A percentile compares a stretch with the other conserved stretches of the same genome.
phyloP scores from a whole-genome alignment of 1,140 invertebrate species.

The Eriosoma lanigerum region DNA sequence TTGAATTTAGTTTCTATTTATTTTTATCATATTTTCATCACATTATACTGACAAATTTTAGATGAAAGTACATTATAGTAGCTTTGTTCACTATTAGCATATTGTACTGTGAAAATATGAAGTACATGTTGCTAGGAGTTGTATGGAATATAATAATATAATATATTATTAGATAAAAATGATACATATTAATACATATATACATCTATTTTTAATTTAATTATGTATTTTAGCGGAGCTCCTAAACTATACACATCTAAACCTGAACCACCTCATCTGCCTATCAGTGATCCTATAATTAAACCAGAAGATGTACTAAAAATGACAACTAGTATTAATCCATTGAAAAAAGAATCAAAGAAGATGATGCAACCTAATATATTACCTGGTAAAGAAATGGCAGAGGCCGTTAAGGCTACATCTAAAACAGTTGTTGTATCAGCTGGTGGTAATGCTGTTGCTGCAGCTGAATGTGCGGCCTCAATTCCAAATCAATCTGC shows the following conservation, averaged over 20 bases:
- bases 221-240: conserved; percentile 55
- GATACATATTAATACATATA: too few relatives aligned
- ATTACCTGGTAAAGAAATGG: conserved; percentile 54
- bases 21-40: too few relatives aligned
- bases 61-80: too few relatives aligned
- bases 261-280: conserved; percentile 53
- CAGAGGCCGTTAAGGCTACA: conserved; percentile 54
- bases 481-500: conserved; percentile 54
- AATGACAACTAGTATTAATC: conserved; percentile 47
- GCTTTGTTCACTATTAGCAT: too few relatives aligned
- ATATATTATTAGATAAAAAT: too few relatives aligned
- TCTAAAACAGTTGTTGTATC: conserved; percentile 62
- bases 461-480: conserved; percentile 53
- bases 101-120: too few relatives aligned
- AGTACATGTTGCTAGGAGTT: too few relatives aligned
- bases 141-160: too few relatives aligned
- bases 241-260: conserved; percentile 57
- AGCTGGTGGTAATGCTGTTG: conserved; percentile 58
- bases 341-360: conserved; percentile 51
- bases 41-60: too few relatives aligned
- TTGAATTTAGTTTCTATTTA: too few relatives aligned
- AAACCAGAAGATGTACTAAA: conserved; percentile 50
- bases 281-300: conserved; percentile 37
- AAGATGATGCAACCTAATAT: conserved; percentile 49
- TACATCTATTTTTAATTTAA: conserved; percentile 25